Evolutionary conservation across 2,113 vertebrate species (phyloP), one percentile per base, ranked within the genome.

Genomic region (Mirounga angustirostris): DNA sequence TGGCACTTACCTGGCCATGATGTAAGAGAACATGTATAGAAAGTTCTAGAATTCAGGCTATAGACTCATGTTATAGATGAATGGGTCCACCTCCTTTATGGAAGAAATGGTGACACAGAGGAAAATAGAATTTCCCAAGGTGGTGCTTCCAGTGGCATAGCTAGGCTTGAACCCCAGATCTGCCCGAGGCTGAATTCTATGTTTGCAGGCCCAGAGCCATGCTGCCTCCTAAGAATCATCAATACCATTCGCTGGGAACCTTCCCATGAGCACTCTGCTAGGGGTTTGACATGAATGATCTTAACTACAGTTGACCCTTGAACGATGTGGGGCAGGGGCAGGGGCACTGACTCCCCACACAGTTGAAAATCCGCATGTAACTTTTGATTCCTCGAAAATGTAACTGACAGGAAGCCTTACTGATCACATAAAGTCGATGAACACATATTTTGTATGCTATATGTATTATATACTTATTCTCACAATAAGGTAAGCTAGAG

Each of bases 41-140:
- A 16, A 83, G 4, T 28, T 61, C 67, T 21, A 61, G 80, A 95
- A 33, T 24, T n/a, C 76, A 61, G 63, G 3, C 1, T 71, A n/a
- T 33, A 61, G 43, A 46, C 21, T 1, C 18, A 4, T 0, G 2
- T 46, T 79, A n/a, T 4, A 13, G 61, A 28, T 50, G 78, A 52
- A 21, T 5, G 43, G 46, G 40, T 18, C 73, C 5, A 36, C 1
- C 11, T 24, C 5, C 9, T n/a, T 56, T 50, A 43, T 0, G 7
- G 54, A 16, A 16, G 85, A 90, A n/a, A 69, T 2, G 40, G 36
- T 21, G 50, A 67, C 63, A 19, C 61, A 65, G 43, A 73, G 79
- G 56, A n/a, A 18, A 46, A 5, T 30, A 26, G 69, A 50, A 50
- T 58, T 82, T 73, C 83, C 69, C 61, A 61, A 52, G 82, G 40